phyloP scores from a whole-genome alignment of 2,113 vertebrate species.

The Lasiurus cinereus region DNA sequence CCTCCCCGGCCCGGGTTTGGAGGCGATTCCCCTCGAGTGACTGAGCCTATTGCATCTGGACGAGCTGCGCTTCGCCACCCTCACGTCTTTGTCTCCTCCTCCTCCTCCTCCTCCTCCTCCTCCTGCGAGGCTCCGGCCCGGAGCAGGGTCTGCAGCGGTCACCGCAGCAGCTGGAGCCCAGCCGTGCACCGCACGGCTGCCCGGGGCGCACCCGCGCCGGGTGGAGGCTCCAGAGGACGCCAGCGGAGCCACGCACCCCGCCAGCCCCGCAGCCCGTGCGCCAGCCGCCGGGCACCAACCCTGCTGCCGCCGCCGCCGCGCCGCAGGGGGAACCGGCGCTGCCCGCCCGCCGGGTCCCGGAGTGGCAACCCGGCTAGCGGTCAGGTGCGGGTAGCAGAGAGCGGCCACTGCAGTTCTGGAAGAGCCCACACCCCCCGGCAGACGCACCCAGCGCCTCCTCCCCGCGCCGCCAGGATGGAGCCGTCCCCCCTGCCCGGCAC shows the following conservation, averaged over 20 bases:
- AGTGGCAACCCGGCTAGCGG: conserved; percentile 45
- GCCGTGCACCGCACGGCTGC: conserved; percentile 44
- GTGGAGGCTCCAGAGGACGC: conserved; percentile 65
- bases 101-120: conserved; percentile 26
- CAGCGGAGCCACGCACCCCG: conserved; percentile 66
- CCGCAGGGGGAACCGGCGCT: neutral
- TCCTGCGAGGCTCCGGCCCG: neutral
- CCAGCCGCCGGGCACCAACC: conserved; percentile 12
- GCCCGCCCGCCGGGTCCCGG: neutral
- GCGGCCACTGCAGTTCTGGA: conserved; percentile 59
- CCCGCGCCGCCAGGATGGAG: conserved; percentile 77
- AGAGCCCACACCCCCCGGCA: conserved; percentile 59
- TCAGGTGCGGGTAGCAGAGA: neutral
- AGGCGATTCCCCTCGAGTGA: conserved; percentile 65
- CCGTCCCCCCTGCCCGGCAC: conserved; percentile 63
- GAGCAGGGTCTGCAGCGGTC: conserved; percentile 74
- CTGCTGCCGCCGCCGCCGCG: neutral
- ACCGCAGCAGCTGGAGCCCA: conserved; percentile 58
- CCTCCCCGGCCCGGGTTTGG: conserved; percentile 53
- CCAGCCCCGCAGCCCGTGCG: conserved; percentile 66
- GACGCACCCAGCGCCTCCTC: conserved; percentile 58
- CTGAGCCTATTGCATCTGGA: conserved; percentile 42
- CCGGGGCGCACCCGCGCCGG: conserved; percentile 63
- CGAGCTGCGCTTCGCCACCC: conserved; percentile 51
- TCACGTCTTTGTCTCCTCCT: conserved; percentile 80